A percentile compares a stretch with the other conserved stretches of the same genome.
These are phyloP conservation scores for Astyanax mexicanus DNA, from an alignment of 2,797 vertebrate genomes.

Conservation along the genomic window DNA sequence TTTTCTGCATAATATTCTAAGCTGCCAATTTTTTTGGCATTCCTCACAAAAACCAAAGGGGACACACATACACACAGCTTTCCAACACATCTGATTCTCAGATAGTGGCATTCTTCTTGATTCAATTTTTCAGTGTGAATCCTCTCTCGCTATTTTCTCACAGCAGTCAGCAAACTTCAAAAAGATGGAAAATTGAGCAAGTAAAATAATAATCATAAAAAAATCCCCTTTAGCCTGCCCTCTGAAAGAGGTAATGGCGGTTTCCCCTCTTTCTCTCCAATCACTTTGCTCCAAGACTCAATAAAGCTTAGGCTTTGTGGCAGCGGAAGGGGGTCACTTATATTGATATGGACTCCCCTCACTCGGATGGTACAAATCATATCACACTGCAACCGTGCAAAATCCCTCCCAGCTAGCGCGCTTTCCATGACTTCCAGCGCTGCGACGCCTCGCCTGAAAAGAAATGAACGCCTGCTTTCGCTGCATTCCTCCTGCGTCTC, in stretches of 20 bases:
- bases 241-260: not conserved
- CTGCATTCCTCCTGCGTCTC: not conserved
- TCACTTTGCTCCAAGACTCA: conserved; percentile 19
- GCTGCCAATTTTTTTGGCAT: no score
- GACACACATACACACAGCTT: not conserved
- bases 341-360: conserved; percentile 42
- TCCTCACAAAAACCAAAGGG: not conserved
- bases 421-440: not conserved
- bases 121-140: not conserved
- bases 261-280: not conserved
- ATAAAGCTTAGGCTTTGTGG: conserved; percentile 35
- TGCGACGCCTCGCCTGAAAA: not conserved
- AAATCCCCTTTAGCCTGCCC: not conserved
- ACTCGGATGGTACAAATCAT: conserved; percentile 49
- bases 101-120: not conserved
- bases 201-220: no score
- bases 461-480: not conserved
- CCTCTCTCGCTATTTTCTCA: not conserved
- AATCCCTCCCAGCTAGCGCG: not conserved
- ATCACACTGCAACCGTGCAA: conserved; percentile 18
- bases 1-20: no score
- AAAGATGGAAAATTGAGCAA: not conserved
- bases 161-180: not conserved
- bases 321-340: conserved; percentile 43
- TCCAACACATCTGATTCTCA: not conserved